Evolutionary conservation across 2,888 invertebrate genomes (phyloP).

Genomic region (Drosophila buzzatii): DNA sequence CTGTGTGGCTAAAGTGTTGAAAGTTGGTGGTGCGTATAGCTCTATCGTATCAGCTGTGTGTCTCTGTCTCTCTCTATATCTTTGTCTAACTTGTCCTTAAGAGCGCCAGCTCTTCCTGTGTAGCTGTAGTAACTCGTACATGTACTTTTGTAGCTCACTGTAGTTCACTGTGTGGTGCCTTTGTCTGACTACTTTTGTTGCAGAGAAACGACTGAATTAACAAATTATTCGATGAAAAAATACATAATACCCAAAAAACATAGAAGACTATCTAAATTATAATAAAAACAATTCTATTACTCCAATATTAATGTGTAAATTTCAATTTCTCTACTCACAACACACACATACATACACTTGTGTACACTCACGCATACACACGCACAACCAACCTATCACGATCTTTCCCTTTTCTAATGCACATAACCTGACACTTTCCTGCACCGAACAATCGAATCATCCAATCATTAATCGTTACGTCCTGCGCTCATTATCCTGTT

Average conservation of each 20-base stretch:
- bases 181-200: slow-evolving; percentile 29
- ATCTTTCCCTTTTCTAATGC: slow-evolving; percentile 23
- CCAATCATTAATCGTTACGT: slow-evolving; percentile 29
- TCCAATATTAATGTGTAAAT: slow-evolving; percentile 78
- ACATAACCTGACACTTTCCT: slow-evolving; percentile 32
- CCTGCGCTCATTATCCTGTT: slow-evolving; percentile 38
- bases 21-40: slow-evolving; percentile 44
- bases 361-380: slow-evolving; percentile 18
- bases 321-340: slow-evolving; percentile 80
- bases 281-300: slow-evolving; percentile 45
- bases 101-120: slow-evolving; percentile 24
- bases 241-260: neutral
- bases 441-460: slow-evolving; percentile 36
- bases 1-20: slow-evolving; percentile 21
- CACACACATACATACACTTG: slow-evolving; percentile 43
- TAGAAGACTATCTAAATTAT: slow-evolving; percentile 26
- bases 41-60: slow-evolving; percentile 28
- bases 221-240: slow-evolving; percentile 12
- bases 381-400: slow-evolving; percentile 14
- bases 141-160: slow-evolving; percentile 23
- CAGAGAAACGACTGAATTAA: slow-evolving; percentile 33
- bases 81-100: slow-evolving; percentile 21
- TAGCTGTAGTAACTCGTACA: slow-evolving; percentile 22
- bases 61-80: slow-evolving; percentile 8
- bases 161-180: slow-evolving; percentile 54